Percentiles rank a stretch among this genome's conserved stretches.
Conservation (phyloP, 2,797 vertebrate genomes). For the Mus caroli region DNA sequence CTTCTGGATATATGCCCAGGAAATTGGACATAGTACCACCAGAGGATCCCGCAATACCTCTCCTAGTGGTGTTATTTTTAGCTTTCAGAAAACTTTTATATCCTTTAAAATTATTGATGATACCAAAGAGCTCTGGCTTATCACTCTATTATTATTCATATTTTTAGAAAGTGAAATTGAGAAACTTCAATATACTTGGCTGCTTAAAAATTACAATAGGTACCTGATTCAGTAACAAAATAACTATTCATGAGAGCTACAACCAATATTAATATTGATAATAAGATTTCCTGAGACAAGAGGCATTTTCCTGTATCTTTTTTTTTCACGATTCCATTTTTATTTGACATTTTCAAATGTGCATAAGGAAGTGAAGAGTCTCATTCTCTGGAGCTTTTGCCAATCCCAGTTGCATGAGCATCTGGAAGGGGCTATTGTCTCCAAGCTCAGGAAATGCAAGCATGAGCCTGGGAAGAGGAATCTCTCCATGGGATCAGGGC, state of each 20-base stretch:
- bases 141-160: not conserved
- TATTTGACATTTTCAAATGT: not conserved
- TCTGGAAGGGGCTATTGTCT: not conserved
- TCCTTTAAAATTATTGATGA: slow-evolving; percentile 51
- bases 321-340: not conserved
- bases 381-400: not conserved
- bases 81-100: not conserved
- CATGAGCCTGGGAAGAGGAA: not conserved
- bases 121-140: slow-evolving; percentile 19
- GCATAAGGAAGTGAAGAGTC: not conserved
- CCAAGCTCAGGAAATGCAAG: slow-evolving; percentile 42
- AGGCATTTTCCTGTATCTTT: slow-evolving; percentile 14
- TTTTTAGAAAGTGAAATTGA: slow-evolving; percentile 49
- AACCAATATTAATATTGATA: not conserved
- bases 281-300: slow-evolving; percentile 12
- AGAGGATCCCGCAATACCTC: too few species aligned
- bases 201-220: slow-evolving; percentile 43
- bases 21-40: too few species aligned
- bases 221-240: not conserved
- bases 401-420: not conserved
- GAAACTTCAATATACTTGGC: slow-evolving; percentile 29
- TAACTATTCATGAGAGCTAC: not conserved
- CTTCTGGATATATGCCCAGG: too few species aligned
- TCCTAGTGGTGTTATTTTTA: not conserved
- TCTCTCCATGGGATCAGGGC: not conserved